Percentiles rank a stretch among this genome's conserved stretches.
Conservation (phyloP, 2,113 vertebrate species). For the Poicephalus meyeri region DNA sequence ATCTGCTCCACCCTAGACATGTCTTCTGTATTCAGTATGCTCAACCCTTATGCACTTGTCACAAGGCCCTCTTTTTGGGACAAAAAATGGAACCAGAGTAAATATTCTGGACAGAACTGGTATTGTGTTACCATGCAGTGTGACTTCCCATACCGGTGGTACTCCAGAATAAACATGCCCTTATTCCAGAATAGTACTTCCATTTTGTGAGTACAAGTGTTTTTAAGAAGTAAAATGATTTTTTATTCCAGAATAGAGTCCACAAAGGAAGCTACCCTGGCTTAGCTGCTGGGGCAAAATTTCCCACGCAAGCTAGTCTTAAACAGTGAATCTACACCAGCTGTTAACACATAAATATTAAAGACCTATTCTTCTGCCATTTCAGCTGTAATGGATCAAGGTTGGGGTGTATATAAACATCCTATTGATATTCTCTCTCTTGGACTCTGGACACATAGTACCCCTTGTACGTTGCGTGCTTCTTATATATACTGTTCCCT, state of each 20-base stretch:
- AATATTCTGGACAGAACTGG: neutral
- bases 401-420: neutral
- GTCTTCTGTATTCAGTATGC: neutral
- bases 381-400: neutral
- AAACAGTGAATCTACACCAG: neutral
- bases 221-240: neutral
- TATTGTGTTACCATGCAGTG: neutral
- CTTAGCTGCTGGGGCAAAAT: neutral
- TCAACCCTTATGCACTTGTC: neutral
- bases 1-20: neutral
- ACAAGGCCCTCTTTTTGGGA: neutral
- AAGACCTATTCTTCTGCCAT: neutral
- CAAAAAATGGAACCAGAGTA: neutral
- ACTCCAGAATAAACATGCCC: neutral
- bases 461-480: neutral
- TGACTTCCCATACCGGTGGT: neutral
- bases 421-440: neutral
- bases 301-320: neutral
- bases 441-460: neutral
- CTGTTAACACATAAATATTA: neutral
- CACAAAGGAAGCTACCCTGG: neutral
- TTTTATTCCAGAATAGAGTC: neutral
- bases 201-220: neutral
- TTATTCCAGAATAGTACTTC: neutral
- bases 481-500: neutral